Percentiles rank a stretch among this genome's conserved stretches.
Conservation (phyloP, 2,888 invertebrate genomes). For the Eubasilissa splendida region DNA sequence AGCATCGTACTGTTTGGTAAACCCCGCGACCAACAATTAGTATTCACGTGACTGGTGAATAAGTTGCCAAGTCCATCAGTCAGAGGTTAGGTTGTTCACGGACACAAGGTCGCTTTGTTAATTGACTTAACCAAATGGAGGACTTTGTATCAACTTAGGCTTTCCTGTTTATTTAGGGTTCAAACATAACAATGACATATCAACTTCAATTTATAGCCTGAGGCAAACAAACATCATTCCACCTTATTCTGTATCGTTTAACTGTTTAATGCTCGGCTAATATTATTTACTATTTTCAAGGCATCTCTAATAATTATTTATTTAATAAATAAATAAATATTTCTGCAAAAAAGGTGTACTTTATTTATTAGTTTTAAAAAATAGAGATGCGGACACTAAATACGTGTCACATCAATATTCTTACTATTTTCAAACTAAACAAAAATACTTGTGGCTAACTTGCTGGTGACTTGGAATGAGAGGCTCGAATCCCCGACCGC, state of each 20-base stretch:
- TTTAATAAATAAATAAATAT: no score
- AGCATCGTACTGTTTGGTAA: no score
- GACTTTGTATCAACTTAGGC: slow-evolving; percentile 24
- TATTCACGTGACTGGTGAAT: no score
- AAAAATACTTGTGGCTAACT: background rate
- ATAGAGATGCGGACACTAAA: background rate
- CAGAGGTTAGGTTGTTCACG: background rate
- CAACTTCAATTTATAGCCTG: background rate
- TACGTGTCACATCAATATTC: background rate
- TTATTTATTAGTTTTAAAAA: no score
- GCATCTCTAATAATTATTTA: no score
- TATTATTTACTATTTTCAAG: no score
- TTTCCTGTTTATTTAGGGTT: slow-evolving; percentile 8
- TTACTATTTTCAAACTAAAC: background rate
- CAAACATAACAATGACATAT: slow-evolving; percentile 22
- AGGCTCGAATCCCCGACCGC: no score
- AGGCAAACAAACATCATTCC: no score
- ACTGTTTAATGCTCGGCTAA: no score
- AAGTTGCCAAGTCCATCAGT: background rate
- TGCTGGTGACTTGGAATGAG: no score
- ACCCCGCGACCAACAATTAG: no score
- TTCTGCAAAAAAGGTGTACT: background rate
- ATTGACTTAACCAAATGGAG: background rate
- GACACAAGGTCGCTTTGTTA: slow-evolving; percentile 12
- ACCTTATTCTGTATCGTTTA: no score